These are phyloP conservation scores for Chaetorhynchus papuensis DNA, from an alignment of 2,113 vertebrate species.

Conservation along the genomic window DNA sequence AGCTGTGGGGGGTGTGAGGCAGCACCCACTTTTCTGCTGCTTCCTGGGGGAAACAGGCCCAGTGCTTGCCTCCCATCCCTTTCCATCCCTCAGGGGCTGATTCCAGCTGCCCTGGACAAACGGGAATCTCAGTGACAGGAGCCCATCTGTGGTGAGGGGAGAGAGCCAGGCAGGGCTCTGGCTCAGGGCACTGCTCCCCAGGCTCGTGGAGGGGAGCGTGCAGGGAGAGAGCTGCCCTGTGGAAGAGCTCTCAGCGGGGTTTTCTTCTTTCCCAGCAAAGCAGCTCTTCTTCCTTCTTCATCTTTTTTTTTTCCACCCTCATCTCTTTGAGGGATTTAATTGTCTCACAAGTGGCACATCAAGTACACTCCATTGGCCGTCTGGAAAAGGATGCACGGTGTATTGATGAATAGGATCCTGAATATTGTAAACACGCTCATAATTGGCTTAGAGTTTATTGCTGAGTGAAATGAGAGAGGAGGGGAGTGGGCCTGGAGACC, in stretches of 20 bases:
- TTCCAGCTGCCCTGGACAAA: background rate
- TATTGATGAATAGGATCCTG: constrained; percentile 30
- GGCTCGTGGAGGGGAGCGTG: background rate
- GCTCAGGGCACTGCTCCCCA: background rate
- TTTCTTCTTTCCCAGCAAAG: constrained; percentile 14
- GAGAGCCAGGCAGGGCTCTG: background rate
- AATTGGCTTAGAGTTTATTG: constrained; percentile 50
- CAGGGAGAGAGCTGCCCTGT: background rate
- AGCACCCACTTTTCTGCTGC: background rate
- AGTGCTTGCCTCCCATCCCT: background rate
- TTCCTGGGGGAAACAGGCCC: background rate
- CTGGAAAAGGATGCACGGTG: background rate
- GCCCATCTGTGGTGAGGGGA: background rate
- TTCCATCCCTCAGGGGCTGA: background rate
- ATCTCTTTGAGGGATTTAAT: constrained; percentile 55
- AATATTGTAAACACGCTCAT: constrained; percentile 33
- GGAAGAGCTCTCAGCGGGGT: background rate
- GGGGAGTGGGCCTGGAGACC: constrained; percentile 41
- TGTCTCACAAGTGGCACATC: constrained; percentile 54
- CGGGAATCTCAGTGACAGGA: background rate
- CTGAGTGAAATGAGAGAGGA: constrained; percentile 50
- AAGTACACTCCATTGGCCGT: constrained; percentile 39
- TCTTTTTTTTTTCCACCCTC: background rate
- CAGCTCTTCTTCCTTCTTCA: background rate
- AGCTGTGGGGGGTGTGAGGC: background rate